Conservation (phyloP, 2,797 vertebrate genomes). For the Chelon auratus region DNA sequence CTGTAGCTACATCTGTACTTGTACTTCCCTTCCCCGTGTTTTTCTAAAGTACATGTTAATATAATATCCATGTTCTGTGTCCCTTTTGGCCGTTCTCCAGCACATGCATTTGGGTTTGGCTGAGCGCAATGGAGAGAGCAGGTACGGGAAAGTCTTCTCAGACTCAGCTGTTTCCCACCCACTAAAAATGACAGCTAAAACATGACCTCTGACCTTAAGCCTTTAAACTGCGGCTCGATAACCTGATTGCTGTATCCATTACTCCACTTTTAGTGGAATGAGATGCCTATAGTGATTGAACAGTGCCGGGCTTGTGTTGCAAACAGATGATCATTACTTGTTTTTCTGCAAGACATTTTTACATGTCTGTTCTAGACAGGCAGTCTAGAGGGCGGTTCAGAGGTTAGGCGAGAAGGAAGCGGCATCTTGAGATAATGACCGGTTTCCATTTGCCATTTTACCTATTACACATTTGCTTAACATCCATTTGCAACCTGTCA, state of each 20-base stretch:
- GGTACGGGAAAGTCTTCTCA: constrained; percentile 49
- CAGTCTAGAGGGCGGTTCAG: constrained; percentile 69
- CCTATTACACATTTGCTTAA: constrained; percentile 56
- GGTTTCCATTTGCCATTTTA: constrained; percentile 64
- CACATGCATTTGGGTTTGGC: constrained; percentile 68
- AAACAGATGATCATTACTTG: constrained; percentile 79
- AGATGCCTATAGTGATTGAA: constrained; percentile 69
- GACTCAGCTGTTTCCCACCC: constrained; percentile 73
- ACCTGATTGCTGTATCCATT: constrained; percentile 67
- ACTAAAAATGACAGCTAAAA: constrained; percentile 64
- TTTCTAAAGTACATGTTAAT: background rate
- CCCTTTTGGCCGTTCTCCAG: constrained; percentile 64
- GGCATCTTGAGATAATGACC: constrained; percentile 61
- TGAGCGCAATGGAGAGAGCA: constrained; percentile 32
- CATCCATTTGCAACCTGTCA: constrained; percentile 59
- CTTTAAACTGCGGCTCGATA: constrained; percentile 59
- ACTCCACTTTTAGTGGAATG: constrained; percentile 75
- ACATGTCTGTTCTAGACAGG: constrained; percentile 56
- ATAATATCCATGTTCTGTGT: constrained; percentile 29
- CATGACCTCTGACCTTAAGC: constrained; percentile 61
- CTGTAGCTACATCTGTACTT: background rate
- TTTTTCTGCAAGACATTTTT: constrained; percentile 58
- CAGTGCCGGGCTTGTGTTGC: constrained; percentile 55
- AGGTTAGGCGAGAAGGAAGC: constrained; percentile 68
- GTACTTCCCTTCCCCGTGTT: too few relatives aligned